These are phyloP conservation scores for Phytoseiulus persimilis DNA, from an alignment of 2,888 invertebrate species.

Conservation along the genomic window DNA sequence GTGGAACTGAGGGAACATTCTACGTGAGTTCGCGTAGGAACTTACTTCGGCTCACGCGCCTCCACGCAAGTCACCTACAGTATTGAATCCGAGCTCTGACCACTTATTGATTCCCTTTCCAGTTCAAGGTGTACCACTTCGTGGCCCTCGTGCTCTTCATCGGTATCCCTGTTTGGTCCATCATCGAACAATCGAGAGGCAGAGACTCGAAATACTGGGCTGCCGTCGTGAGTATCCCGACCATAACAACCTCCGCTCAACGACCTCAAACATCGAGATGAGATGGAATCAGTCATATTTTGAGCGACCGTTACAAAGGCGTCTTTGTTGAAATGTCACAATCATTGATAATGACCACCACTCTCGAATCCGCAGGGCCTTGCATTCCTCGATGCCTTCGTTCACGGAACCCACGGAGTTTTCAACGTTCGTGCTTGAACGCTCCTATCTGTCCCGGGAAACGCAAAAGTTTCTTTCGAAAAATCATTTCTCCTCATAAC, in stretches of 20 bases:
- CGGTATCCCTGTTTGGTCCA: slow-evolving; percentile 31
- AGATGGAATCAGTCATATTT: too few species aligned
- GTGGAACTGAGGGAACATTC: slow-evolving; percentile 24
- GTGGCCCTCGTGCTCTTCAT: slow-evolving; percentile 30
- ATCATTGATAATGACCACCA: background rate
- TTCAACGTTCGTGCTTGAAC: slow-evolving; percentile 27
- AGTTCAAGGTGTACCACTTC: slow-evolving; percentile 36
- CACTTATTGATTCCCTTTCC: background rate
- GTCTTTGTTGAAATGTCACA: too few species aligned
- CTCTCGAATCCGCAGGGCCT: background rate
- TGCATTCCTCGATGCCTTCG: slow-evolving; percentile 25
- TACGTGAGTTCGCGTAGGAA: background rate
- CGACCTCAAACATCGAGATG: too few species aligned
- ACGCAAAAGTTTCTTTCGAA: background rate
- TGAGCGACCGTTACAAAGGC: too few species aligned
- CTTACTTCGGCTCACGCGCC: background rate
- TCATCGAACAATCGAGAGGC: background rate
- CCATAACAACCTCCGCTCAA: background rate
- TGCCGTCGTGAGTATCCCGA: slow-evolving; percentile 12
- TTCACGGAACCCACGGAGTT: slow-evolving; percentile 24
- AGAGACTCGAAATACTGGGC: slow-evolving; percentile 21
- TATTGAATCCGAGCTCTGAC: background rate
- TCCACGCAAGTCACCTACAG: too few species aligned
- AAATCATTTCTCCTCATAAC: background rate
- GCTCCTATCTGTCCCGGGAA: background rate